Percentiles rank a stretch among this genome's conserved stretches.
These are phyloP conservation scores for Ursus arctos DNA, from an alignment of 2,113 vertebrate species.

Conservation along the genomic window DNA sequence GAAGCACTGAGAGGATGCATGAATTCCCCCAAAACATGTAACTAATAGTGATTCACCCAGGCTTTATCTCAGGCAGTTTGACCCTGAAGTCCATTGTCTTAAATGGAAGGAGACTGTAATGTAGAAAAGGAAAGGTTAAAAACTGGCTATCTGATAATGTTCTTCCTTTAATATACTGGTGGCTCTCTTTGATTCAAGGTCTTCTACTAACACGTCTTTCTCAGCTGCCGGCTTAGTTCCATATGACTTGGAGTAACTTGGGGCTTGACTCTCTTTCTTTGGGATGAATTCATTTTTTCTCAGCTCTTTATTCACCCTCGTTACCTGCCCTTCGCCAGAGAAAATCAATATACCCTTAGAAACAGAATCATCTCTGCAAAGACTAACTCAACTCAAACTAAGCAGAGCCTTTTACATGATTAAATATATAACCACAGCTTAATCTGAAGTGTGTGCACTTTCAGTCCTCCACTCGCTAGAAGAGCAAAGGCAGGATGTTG, in stretches of 20 bases:
- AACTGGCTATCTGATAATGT: neutral
- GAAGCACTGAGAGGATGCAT: neutral
- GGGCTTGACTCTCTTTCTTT: neutral
- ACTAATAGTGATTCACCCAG: neutral
- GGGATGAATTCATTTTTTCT: neutral
- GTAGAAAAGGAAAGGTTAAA: neutral
- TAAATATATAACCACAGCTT: neutral
- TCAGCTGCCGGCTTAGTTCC: neutral
- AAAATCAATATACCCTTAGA: constrained; percentile 2
- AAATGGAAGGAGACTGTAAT: neutral
- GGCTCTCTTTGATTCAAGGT: neutral
- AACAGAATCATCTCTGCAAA: constrained; percentile 15
- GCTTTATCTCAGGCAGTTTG: neutral
- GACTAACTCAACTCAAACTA: constrained; percentile 4
- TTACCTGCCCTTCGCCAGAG: neutral
- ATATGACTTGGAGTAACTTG: neutral
- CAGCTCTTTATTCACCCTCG: neutral
- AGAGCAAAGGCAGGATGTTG: neutral
- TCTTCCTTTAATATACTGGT: neutral
- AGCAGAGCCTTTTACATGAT: neutral
- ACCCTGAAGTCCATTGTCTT: neutral
- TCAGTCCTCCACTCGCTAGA: neutral
- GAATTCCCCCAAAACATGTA: neutral
- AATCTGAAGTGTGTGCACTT: neutral
- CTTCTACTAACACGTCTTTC: neutral